A percentile compares a stretch with the other conserved stretches of the same genome.
phyloP scores from a whole-genome alignment of 2,797 vertebrate genomes.

The Avahi laniger region DNA sequence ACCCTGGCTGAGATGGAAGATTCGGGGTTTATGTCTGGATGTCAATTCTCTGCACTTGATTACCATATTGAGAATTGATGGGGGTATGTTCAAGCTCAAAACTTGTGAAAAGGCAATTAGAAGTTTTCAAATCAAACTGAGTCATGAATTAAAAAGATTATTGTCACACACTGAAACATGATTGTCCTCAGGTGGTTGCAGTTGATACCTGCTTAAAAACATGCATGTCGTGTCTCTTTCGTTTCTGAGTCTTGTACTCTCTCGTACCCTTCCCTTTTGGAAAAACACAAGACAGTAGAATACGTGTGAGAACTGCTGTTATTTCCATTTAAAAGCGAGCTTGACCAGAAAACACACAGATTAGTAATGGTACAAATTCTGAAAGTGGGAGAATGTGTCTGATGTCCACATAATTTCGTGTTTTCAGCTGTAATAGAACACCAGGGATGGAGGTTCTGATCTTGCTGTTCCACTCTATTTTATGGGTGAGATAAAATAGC shows the following conservation, averaged over 20 bases:
- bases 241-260: not conserved
- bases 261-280: not conserved
- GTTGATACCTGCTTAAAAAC: not conserved
- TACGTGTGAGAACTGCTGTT: not conserved
- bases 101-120: constrained; percentile 48
- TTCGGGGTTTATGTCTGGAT: constrained; percentile 56
- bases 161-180: not conserved
- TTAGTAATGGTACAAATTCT: not conserved
- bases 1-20: constrained; percentile 48
- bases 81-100: constrained; percentile 37
- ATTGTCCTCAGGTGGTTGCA: not conserved
- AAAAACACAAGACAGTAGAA: not conserved
- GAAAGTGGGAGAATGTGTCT: not conserved
- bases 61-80: constrained; percentile 48
- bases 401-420: not conserved
- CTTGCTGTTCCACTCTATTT: not conserved
- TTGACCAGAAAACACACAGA: not conserved
- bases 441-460: not conserved
- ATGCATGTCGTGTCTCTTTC: not conserved
- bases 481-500: not conserved
- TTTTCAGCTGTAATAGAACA: not conserved
- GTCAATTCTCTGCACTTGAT: constrained; percentile 56
- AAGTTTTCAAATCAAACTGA: constrained; percentile 47
- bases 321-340: not conserved
- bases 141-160: constrained; percentile 24